Evolutionary conservation across 2,888 invertebrate species (phyloP).

Genomic region (Taphrorychus bicolor): DNA sequence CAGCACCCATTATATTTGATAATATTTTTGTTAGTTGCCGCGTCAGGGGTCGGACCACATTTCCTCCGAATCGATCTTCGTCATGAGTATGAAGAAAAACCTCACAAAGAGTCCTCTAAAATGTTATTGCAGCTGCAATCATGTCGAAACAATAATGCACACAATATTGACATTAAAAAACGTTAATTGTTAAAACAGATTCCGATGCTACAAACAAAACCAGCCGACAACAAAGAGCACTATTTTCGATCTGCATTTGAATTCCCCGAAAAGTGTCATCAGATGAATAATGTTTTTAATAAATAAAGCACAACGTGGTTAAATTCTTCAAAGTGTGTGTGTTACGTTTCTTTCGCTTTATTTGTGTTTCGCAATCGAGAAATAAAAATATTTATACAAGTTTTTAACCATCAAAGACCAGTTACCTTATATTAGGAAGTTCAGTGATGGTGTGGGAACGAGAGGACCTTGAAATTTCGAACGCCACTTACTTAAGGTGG

Average conservation of each 20-base stretch:
- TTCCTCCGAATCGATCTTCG: not conserved
- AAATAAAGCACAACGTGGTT: not conserved
- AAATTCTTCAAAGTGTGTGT: not conserved
- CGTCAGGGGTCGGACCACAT: not conserved
- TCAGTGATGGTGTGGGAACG: constrained; percentile 9
- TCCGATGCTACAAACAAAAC: constrained; percentile 15
- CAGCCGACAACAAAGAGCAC: constrained; percentile 19
- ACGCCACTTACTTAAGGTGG: constrained; percentile 24
- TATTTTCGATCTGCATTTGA: constrained; percentile 23
- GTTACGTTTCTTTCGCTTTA: not conserved
- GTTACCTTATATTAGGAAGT: not conserved
- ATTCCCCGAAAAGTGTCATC: constrained; percentile 30
- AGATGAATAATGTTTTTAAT: constrained; percentile 26
- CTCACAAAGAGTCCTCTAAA: constrained; percentile 5
- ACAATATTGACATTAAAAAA: constrained; percentile 29
- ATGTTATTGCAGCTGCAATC: constrained; percentile 29
- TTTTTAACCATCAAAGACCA: not conserved
- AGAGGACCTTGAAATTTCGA: constrained; percentile 23
- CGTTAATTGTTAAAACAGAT: constrained; percentile 35
- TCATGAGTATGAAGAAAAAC: not conserved
- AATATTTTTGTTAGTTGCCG: not conserved
- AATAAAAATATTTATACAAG: not conserved
- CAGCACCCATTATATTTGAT: constrained; percentile 1
- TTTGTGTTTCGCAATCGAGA: not conserved
- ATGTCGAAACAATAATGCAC: constrained; percentile 28